Base-by-base conservation (phyloP, 2,113 vertebrate species). In the Neotoma lepida region DNA sequence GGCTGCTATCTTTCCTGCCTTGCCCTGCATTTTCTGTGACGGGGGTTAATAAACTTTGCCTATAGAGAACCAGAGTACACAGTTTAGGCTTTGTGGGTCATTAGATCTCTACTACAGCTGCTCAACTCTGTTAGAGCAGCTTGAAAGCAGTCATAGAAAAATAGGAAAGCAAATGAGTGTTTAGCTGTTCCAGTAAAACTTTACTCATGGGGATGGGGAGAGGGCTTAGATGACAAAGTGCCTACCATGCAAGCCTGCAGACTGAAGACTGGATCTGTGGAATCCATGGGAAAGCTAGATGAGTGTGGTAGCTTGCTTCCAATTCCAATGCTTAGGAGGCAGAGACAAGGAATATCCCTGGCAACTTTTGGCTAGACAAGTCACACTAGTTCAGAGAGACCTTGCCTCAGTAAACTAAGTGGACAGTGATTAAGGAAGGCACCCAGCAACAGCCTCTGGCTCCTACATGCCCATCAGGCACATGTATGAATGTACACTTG, bases 81-180 rank as follows among this genome's bases (percentile, higher is more conserved):
- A 86, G 56, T 92, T 88, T 18, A 93, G 77, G 77, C 33, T 93
- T 58, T 89, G 17, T 88, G 49, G 20, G 64, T 61, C 49, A 81
- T 28, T 14, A 44, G 13, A 30, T 73, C 58, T 94, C 77, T 74
- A 24, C 4, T 88, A 3, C 20, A 88, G 64, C 64, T 74, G 80
- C 30, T 92, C 4, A 93, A 44, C 8, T 88, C 64, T 71, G 58
- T 61, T 26, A 24, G 2, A 14, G n/a, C 4, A 51, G 66, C 41
- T 86, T n/a, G 44, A 94, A 74, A 96, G 64, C 0, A 46, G 68
- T 15, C 51, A 93, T 1, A 93, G 54, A 22, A 92, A 94, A 90
- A 70, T 20, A 61, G 12, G 28, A 56, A 80, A 82, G 58, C 8
- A 84, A 78, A 68, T 26, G 9, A 28, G 9, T 84, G 14, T 30